phyloP scores from a whole-genome alignment of 2,888 invertebrate genomes.

The Metacarcinus magister region DNA sequence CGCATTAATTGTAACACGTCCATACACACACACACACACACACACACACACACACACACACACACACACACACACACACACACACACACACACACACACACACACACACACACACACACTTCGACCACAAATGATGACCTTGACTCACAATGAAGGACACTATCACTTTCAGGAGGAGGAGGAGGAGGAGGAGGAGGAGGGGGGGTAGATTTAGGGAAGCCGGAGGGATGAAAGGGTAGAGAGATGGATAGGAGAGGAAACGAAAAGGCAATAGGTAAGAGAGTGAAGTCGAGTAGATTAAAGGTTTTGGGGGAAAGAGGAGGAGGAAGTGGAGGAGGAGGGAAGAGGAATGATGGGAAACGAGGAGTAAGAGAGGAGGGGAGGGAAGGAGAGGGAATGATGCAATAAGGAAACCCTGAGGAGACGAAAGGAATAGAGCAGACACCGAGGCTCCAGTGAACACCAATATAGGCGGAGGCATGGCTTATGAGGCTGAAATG shows the following conservation, averaged over 20 bases:
- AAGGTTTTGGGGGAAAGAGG: too few relatives aligned
- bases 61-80: not conserved
- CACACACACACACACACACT: conserved; percentile 11
- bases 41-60: not conserved
- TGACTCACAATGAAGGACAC: not conserved
- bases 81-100: not conserved
- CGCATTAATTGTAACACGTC: not conserved
- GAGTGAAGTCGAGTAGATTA: too few relatives aligned
- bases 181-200: not conserved
- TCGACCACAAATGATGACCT: not conserved
- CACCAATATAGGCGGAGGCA: not conserved
- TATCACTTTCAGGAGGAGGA: not conserved
- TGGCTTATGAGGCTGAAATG: not conserved
- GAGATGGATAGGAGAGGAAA: too few relatives aligned
- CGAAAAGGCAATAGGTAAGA: too few relatives aligned
- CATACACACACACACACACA: not conserved
- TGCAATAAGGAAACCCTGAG: not conserved
- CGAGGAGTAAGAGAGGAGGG: not conserved
- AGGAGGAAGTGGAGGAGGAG: not conserved
- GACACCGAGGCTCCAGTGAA: not conserved
- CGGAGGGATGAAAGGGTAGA: not conserved
- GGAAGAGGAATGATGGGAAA: not conserved
- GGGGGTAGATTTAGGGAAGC: not conserved
- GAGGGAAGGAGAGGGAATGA: not conserved
- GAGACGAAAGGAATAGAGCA: not conserved